Evolutionary conservation across 2,888 invertebrate species (phyloP), one percentile per base, ranked within the genome.

Genomic region (Tupiocoris notatus): DNA sequence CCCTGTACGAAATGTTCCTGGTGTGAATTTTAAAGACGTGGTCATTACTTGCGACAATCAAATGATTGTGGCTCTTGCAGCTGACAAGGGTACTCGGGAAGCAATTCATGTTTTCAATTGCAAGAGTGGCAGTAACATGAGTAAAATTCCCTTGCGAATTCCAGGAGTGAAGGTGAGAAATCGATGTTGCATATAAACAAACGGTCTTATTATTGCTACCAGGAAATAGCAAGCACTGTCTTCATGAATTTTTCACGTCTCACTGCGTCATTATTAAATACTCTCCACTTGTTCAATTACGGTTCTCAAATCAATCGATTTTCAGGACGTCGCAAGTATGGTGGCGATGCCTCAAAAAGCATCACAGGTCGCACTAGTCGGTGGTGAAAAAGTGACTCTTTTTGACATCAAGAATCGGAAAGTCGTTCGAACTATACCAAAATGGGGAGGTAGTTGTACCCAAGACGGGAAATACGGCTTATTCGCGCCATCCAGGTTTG

Each of bases 361-460:
- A 0, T 88, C 92, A 78, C 91, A 94, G 86, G 88, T 97, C 3
- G 96, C 94, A 0, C 90, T 97, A 0, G 91, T 96, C 1, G 94
- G 95, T 71, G 90, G 90, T 7, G 97, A 97, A 81, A 96, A 96
- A 83, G 93, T 93, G 12, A 93, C 92, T 78, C 91, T 98, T 58
- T 86, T 96, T 81, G 97, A 98, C 82, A 92, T 97, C 78, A 92
- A 92, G 82, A 92, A 90, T 18, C 96, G 96, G 82, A 91, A 93
- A 81, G 90, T 94, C 79, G 86, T 96, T n/a, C 88, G 96, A 70
- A 90, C 93, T 0, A 90, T 97, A 16, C 91, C 92, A 0, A 92
- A 95, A 81, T 98, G 97, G 97, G 94, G 94, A 80, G 97, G 97
- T 0, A 91, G 89, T 70, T 91, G 94, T 80, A 94, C 94, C 0